Conservation (phyloP, 2,888 invertebrate species). For the Oscheius onirici region DNA sequence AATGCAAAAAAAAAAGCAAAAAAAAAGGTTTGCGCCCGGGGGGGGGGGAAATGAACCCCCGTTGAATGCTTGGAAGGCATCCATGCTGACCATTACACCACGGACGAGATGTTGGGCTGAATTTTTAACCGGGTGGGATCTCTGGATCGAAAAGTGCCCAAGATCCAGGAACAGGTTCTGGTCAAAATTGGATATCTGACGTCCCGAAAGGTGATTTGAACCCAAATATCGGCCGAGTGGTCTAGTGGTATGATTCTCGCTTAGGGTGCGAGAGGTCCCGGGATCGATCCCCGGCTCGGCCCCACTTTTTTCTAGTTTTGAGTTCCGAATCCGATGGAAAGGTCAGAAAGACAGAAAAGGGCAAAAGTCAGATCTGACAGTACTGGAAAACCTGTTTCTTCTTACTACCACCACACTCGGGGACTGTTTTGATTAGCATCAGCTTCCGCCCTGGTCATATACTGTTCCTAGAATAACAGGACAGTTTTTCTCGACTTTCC, state of each 20-base stretch:
- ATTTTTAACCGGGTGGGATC: too few relatives aligned
- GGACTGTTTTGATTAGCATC: constrained; percentile 2
- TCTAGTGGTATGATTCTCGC: constrained; percentile 25
- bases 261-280: constrained; percentile 25
- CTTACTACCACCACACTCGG: too few relatives aligned
- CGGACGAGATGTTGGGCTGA: constrained; percentile 19
- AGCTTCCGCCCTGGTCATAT: not conserved
- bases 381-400: too few relatives aligned
- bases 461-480: not conserved
- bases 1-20: too few relatives aligned
- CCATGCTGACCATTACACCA: constrained; percentile 56
- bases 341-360: too few relatives aligned
- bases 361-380: too few relatives aligned
- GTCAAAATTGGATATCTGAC: too few relatives aligned
- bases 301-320: not conserved
- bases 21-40: too few relatives aligned
- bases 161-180: too few relatives aligned
- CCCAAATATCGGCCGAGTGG: not conserved
- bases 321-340: too few relatives aligned
- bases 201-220: too few relatives aligned
- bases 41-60: constrained; percentile 48
- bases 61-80: constrained; percentile 55
- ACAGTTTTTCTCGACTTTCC: not conserved
- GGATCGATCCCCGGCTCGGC: constrained; percentile 23
- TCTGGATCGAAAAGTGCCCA: too few relatives aligned